These are phyloP conservation scores for Rhagophthalmus giganteus DNA, from an alignment of 2,888 invertebrate genomes.

Conservation along the genomic window DNA sequence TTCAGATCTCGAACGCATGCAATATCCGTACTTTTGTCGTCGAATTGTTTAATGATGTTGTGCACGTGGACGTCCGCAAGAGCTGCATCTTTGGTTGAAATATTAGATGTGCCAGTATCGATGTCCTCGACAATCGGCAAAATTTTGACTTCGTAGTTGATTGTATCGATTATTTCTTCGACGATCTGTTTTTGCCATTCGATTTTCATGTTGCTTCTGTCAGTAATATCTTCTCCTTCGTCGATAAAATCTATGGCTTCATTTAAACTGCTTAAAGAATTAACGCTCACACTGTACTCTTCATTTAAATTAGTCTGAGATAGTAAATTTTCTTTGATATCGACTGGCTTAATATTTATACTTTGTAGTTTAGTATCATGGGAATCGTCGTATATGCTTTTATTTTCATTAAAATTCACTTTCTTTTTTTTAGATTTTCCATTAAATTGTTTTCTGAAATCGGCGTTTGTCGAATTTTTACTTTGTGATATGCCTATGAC, in stretches of 20 bases:
- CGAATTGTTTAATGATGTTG: conserved; percentile 53
- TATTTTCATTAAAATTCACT: conserved; percentile 49
- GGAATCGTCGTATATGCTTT: conserved; percentile 31
- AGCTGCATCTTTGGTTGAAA: conserved; percentile 35
- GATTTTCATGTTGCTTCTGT: conserved; percentile 52
- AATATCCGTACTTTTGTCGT: conserved; percentile 39
- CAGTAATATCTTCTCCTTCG: conserved; percentile 51
- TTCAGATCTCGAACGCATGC: conserved; percentile 19
- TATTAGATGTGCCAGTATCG: not conserved
- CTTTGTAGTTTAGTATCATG: conserved; percentile 3
- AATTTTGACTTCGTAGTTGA: conserved; percentile 15
- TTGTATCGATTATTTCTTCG: conserved; percentile 40
- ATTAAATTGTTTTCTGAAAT: conserved; percentile 48
- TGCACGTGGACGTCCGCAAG: conserved; percentile 52
- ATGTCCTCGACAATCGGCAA: not conserved
- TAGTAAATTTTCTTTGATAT: not conserved
- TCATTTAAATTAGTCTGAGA: conserved; percentile 43
- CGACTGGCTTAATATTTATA: not conserved
- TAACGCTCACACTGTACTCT: conserved; percentile 52
- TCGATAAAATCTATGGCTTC: conserved; percentile 53
- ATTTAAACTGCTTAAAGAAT: conserved; percentile 51
- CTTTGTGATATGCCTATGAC: conserved; percentile 47
- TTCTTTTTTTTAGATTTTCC: conserved; percentile 45
- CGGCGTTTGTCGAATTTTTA: conserved; percentile 30
- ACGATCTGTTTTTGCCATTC: conserved; percentile 47